Conservation (phyloP, 2,113 vertebrate species). For the Leiothrix lutea region DNA sequence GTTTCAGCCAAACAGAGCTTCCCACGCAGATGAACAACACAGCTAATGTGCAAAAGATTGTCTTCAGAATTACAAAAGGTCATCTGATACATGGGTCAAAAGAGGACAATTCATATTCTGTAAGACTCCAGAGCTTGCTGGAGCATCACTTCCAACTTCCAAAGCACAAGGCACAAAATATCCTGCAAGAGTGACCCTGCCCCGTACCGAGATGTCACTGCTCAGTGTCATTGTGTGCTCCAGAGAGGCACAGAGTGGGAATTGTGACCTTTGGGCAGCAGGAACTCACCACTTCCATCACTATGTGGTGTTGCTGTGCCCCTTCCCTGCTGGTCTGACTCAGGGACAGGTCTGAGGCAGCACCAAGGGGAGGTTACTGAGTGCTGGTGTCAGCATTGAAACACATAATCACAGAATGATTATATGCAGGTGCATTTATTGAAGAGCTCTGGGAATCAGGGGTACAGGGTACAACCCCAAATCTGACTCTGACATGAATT, state of each 20-base stretch:
- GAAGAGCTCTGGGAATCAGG: too few species aligned
- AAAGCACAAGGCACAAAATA: neutral
- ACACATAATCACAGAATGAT: too few species aligned
- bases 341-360: neutral
- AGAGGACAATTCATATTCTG: neutral
- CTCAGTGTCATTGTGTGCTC: neutral
- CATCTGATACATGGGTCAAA: neutral
- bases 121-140: neutral
- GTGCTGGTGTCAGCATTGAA: neutral
- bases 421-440: too few species aligned
- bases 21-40: neutral
- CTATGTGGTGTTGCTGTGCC: fast-evolving
- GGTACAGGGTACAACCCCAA: too few species aligned
- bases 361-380: fast-evolving
- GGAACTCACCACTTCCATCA: neutral
- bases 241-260: neutral
- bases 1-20: neutral
- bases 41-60: neutral
- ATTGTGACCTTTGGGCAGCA: neutral
- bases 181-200: neutral
- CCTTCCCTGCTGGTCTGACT: neutral
- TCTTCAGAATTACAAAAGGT: neutral
- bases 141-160: neutral
- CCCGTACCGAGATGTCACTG: fast-evolving
- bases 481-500: too few species aligned